These are phyloP conservation scores for Tragelaphus strepsiceros DNA, from an alignment of 2,113 vertebrate species.

Conservation along the genomic window DNA sequence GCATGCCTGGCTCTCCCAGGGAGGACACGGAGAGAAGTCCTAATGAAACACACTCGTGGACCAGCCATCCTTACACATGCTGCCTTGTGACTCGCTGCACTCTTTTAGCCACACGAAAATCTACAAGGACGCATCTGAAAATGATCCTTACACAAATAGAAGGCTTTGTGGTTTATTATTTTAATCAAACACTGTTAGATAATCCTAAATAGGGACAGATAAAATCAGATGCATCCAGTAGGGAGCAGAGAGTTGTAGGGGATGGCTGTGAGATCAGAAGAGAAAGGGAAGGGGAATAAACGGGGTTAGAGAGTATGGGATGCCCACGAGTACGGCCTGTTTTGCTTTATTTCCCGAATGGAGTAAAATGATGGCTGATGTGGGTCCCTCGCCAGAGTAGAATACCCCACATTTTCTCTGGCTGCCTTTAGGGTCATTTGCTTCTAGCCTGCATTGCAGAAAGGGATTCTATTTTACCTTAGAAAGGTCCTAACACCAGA, in stretches of 20 bases:
- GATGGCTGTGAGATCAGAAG: background rate
- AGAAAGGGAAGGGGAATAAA: too few species aligned
- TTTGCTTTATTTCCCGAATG: too few species aligned
- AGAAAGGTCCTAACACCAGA: background rate
- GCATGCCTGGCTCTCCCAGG: too few species aligned
- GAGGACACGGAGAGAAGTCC: rapidly evolving
- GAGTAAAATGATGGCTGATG: rapidly evolving
- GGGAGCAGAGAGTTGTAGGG: background rate
- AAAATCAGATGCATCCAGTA: background rate
- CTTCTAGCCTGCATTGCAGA: background rate
- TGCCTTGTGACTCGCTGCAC: background rate
- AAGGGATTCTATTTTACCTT: background rate
- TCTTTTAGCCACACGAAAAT: background rate
- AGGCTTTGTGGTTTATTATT: background rate
- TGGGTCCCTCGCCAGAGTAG: rapidly evolving
- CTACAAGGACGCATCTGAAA: background rate
- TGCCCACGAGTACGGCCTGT: rapidly evolving
- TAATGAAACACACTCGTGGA: rapidly evolving
- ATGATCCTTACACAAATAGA: background rate
- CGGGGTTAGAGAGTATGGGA: background rate
- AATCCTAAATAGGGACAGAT: background rate
- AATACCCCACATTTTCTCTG: background rate
- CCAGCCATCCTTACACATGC: rapidly evolving
- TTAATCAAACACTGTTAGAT: background rate
- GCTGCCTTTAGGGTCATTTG: too few species aligned